Evolutionary conservation across 2,113 vertebrate genomes (phyloP), one percentile per base, ranked within the genome.

Genomic region (Xyrauchen texanus): DNA sequence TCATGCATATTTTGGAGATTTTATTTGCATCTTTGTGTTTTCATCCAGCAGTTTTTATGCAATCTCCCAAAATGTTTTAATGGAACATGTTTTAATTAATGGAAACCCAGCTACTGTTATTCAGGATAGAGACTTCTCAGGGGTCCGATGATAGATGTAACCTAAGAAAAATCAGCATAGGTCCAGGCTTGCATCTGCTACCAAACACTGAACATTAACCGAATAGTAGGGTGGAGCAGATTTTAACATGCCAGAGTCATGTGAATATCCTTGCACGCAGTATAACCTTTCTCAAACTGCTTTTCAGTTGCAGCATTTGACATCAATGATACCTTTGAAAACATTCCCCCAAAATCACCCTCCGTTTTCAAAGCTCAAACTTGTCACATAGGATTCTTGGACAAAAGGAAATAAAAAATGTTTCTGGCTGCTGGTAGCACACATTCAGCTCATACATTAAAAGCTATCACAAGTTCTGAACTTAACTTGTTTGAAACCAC

Each of bases 81-180:
- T n/a, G n/a, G n/a, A n/a, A n/a, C n/a, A n/a, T n/a, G n/a, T n/a
- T n/a, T n/a, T n/a, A n/a, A n/a, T n/a, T n/a, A n/a, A n/a, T 34
- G 21, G 21, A 34, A 34, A 34, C 21, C 21, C 21, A 74, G 61
- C 46, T 34, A 13, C 0, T 74, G 71, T 62, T 62, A 61, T 62
- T 47, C 58, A 62, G 71, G 49, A 60, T 16, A 51, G 45, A 74
- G 58, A 74, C 63, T 51, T 63, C 71, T 63, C 71, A n/a, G n/a
- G 71, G 58, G 71, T 74, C 45, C 53, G 60, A 74, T 74, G 71
- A 63, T 58, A 74, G 46, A 61, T 62, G 58, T 63, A 63, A 74
- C 58, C 58, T 6, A 58, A 74, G 58, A 4, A 74, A 46, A 2
- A 49, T 49, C 13, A 62, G 8, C 58, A 42, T 60, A 71, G 69